These are phyloP conservation scores for Ciconia maguari DNA, from an alignment of 2,113 vertebrate species.

Conservation along the genomic window DNA sequence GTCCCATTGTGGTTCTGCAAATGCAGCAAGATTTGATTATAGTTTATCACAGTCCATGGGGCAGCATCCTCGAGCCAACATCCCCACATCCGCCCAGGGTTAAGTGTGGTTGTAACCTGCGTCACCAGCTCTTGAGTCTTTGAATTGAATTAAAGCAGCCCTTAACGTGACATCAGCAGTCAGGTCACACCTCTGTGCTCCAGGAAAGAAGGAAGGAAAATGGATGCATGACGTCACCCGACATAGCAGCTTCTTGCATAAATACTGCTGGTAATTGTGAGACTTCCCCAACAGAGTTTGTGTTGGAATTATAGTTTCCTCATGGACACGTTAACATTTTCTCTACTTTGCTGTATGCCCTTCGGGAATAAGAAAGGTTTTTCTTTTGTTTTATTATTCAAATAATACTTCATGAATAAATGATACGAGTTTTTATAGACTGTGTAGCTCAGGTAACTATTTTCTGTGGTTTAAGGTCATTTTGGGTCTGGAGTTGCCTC, in stretches of 20 bases:
- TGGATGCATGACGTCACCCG: neutral
- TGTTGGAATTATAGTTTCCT: neutral
- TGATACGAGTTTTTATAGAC: neutral
- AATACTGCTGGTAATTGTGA: neutral
- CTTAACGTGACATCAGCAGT: neutral
- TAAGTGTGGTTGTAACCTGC: neutral
- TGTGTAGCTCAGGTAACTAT: neutral
- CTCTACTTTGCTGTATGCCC: neutral
- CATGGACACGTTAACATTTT: neutral
- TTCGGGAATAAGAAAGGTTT: neutral
- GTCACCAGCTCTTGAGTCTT: neutral
- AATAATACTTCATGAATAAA: neutral
- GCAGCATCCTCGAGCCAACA: neutral
- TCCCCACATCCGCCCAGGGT: neutral
- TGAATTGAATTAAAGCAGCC: neutral
- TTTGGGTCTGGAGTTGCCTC: conserved; percentile 98
- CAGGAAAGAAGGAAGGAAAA: neutral
- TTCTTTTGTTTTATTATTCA: neutral
- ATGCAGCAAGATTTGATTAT: neutral
- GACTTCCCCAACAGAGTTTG: neutral
- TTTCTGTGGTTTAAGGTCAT: conserved; percentile 81
- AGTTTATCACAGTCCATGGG: neutral
- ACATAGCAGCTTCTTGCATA: neutral
- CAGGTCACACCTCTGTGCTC: neutral
- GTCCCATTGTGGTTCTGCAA: neutral